These are phyloP conservation scores for Peromyscus californicus DNA, from an alignment of 2,113 vertebrate species.

Conservation along the genomic window DNA sequence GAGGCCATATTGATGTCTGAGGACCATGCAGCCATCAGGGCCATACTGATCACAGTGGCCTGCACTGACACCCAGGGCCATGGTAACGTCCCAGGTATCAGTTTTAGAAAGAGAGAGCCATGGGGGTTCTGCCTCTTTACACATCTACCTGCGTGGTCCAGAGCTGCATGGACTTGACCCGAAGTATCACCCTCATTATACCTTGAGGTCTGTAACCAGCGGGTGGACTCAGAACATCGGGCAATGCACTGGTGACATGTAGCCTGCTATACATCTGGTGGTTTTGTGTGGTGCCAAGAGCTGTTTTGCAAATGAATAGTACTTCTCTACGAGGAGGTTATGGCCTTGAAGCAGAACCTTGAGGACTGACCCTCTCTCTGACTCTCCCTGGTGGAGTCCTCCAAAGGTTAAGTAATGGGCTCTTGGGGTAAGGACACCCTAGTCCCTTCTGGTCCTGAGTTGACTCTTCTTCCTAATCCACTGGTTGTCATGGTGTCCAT, in stretches of 20 bases:
- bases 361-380: background rate
- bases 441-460: background rate
- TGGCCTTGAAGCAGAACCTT: background rate
- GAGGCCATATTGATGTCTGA: too few species aligned
- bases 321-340: background rate
- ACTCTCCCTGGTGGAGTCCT: background rate
- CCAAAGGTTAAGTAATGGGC: background rate
- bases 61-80: too few species aligned
- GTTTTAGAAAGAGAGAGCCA: background rate
- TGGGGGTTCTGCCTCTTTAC: background rate
- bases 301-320: background rate
- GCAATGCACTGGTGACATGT: background rate
- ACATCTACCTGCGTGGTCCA: background rate
- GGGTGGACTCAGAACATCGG: background rate
- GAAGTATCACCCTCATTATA: background rate
- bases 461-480: background rate
- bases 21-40: too few species aligned
- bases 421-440: background rate
- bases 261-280: accelerated
- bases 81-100: background rate
- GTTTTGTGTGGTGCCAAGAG: background rate
- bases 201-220: background rate
- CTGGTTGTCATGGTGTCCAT: background rate
- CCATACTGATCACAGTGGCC: too few species aligned
- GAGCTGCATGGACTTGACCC: background rate